A percentile compares a stretch with the other conserved stretches of the same genome.
Evolutionary conservation across 2,113 vertebrate genomes (phyloP).

Genomic region (Psilopogon haemacephalus): DNA sequence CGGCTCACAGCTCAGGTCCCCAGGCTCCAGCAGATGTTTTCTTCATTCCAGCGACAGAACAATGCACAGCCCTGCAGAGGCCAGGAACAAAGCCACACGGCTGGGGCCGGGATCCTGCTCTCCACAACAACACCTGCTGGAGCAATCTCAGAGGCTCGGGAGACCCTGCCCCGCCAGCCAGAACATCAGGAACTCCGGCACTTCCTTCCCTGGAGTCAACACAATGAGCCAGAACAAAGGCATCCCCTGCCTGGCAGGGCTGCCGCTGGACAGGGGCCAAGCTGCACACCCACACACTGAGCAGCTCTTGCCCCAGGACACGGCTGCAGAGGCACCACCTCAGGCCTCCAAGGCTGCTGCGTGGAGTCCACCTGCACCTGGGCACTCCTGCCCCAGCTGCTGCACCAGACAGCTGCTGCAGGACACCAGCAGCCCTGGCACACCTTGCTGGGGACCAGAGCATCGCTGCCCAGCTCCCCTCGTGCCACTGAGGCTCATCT

Average conservation of each 20-base stretch:
- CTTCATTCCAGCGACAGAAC: slow-evolving; percentile 26
- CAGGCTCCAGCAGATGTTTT: slow-evolving; percentile 43
- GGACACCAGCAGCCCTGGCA: not conserved
- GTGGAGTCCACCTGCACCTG: not conserved
- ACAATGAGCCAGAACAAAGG: slow-evolving; percentile 76
- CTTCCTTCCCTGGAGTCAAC: slow-evolving; percentile 78
- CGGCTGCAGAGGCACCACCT: not conserved
- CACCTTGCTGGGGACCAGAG: accelerated
- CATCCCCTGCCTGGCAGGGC: slow-evolving; percentile 31
- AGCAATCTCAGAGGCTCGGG: slow-evolving; percentile 57
- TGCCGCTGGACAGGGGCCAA: slow-evolving; percentile 50
- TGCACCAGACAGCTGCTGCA: not conserved
- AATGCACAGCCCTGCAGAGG: slow-evolving; percentile 6
- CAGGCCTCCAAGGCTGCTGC: not conserved
- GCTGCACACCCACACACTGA: slow-evolving; percentile 48
- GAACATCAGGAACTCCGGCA: slow-evolving; percentile 72
- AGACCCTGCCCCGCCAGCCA: slow-evolving; percentile 46
- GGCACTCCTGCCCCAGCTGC: not conserved
- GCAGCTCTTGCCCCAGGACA: slow-evolving; percentile 28
- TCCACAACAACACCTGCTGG: slow-evolving; percentile 71
- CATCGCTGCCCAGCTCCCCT: not conserved
- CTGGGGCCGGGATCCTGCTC: slow-evolving; percentile 5
- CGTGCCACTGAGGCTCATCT: not conserved
- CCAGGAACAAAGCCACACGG: not conserved
- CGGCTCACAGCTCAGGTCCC: not conserved